Base-by-base conservation (phyloP, 2,888 invertebrate genomes). In the Barypeithes pellucidus region DNA sequence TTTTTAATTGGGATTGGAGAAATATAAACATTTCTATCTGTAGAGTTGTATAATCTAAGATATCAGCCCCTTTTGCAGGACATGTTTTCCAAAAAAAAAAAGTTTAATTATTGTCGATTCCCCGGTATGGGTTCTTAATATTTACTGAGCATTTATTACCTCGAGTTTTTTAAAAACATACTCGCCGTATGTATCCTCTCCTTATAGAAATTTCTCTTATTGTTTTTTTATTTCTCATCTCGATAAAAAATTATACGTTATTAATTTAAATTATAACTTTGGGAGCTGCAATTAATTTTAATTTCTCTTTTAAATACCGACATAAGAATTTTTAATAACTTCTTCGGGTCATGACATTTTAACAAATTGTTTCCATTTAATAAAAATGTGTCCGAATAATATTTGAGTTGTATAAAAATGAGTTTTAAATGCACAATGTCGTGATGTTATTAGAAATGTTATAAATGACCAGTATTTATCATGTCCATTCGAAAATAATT, bases 321-420 rank as follows among this genome's bases (percentile, higher is more conserved):
- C 50, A 22, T 16, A 18, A 57, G 57, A 43, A 67, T 57, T 67
- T 66, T 57, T 67, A 67, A 54, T 67, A 67, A 54, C 18, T 16
- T 52, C 29, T 45, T 20, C 24, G 16, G 57, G 54, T 24, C 24
- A 24, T 43, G 66, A 67, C 66, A 29, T 67, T 54, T 41, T 57
- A 57, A 67, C 66, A 67, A 67, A 67, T 67, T 57, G 54, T 41
- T 67, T 57, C 57, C 66, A 57, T 57, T 52, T 54, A 57, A 16
- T 43, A 3, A 57, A 67, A 67, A 67, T 57, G 54, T 57, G 41
- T 57, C 54, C 24, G 52, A 20, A 45, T 43, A 50, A 36, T 57
- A 45, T 24, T 39, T n/a, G 43, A 50, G 22, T 57, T 70, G 45
- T 69, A 54, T 50, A n/a, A 50, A 50, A 50, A 50, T 24, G 11